Evolutionary conservation across 2,888 invertebrate genomes (phyloP), one percentile per base, ranked within the genome.

Genomic region (Lottia gigantea): DNA sequence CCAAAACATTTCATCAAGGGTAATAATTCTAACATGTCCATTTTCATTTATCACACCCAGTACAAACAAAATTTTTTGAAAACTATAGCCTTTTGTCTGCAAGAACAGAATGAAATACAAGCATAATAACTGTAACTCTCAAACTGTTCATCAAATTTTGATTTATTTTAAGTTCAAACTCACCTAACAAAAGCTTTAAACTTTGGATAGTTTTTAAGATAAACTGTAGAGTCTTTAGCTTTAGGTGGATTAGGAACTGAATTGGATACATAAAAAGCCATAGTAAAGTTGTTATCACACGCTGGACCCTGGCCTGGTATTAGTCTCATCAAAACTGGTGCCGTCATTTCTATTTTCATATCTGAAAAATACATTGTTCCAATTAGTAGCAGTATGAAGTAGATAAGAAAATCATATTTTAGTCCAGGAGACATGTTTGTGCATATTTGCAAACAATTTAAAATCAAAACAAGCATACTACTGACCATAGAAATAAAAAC

Each of bases 291-390:
- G 70, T 71, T 82, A 67, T 82, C 81, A 75, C 83, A 84, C 47
- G 81, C 80, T 14, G 83, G 83, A 1, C 83, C 84, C 0, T 76
- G 79, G 7, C 84, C 83, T 12, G 83, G 82, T 4, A 76, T 74
- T 12, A 84, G 72, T 40, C 76, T 76, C 6, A 76, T 81, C 4
- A 81, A 68, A 1, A 85, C 85, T n/a, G 85, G 85, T 14, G 82
- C 82, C 4, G 85, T 85, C 85, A 85, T 85, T 12, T 76, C 78
- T 61, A 85, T 78, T 67, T 81, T 83, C 55, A 71, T 68, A n/a
- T 72, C 83, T 84, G 76, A 8, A 76, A 65, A 16, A 46, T 19
- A 40, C 6, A 40, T 31, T 3, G 7, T 40, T 40, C 1, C 40
- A 40, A 8, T 40, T 3, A 31, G 31, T 31, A 31, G 6, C 31